phyloP scores from a whole-genome alignment of 2,888 invertebrate genomes.

The Agonopterix alstromeriana region DNA sequence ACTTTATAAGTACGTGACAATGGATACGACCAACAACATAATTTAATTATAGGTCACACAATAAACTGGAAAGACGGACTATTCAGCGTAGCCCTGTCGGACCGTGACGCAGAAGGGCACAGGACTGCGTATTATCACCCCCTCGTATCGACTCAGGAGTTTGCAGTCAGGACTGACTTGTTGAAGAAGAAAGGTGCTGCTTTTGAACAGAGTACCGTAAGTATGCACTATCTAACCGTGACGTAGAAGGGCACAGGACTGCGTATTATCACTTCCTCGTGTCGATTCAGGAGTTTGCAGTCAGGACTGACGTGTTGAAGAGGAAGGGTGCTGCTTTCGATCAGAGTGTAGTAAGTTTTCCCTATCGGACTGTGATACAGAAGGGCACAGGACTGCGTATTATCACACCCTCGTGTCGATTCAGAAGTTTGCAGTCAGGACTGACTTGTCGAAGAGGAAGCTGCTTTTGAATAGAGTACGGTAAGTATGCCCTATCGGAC shows the following conservation, averaged over 20 bases:
- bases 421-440: slow-evolving; percentile 80
- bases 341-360: slow-evolving; percentile 31
- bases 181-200: slow-evolving; percentile 45
- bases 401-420: slow-evolving; percentile 87
- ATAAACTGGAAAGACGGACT: slow-evolving; percentile 85
- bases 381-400: slow-evolving; percentile 78
- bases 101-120: slow-evolving; percentile 62
- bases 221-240: neutral
- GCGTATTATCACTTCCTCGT: too few relatives aligned
- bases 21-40: too few relatives aligned
- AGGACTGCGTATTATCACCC: slow-evolving; percentile 85
- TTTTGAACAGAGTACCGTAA: slow-evolving; percentile 18
- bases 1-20: too few relatives aligned
- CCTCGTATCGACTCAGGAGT: slow-evolving; percentile 83
- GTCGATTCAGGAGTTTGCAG: neutral
- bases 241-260: too few relatives aligned
- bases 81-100: slow-evolving; percentile 82
- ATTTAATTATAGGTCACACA: slow-evolving; percentile 4
- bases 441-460: too few relatives aligned
- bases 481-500: slow-evolving; percentile 68
- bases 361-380: slow-evolving; percentile 64
- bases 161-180: slow-evolving; percentile 79
- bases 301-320: neutral
- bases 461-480: too few relatives aligned
- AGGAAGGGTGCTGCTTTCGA: too few relatives aligned